Conservation (phyloP, 2,113 vertebrate genomes). For the Oreochromis tanganicae region DNA sequence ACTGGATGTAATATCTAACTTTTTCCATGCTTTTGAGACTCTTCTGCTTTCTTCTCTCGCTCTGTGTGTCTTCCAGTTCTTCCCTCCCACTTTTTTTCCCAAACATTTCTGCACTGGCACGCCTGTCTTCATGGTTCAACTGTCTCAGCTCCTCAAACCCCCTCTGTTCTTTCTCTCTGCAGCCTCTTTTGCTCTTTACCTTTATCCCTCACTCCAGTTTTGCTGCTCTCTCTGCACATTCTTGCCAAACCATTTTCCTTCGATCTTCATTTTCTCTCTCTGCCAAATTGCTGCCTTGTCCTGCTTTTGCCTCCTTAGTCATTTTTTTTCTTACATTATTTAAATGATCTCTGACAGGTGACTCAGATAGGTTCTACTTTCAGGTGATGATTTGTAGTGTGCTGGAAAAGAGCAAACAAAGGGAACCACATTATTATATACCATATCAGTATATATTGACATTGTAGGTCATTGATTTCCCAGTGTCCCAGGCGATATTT, state of each 20-base stretch:
- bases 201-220: slow-evolving; percentile 18
- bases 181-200: slow-evolving; percentile 2
- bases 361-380: slow-evolving; percentile 30
- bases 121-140: slow-evolving; percentile 41
- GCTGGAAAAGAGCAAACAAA: neutral
- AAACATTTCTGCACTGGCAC: slow-evolving; percentile 2
- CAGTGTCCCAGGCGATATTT: neutral
- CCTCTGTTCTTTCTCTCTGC: neutral
- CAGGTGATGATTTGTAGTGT: neutral
- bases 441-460: neutral
- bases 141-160: slow-evolving; percentile 21
- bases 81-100: neutral
- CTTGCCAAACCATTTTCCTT: slow-evolving; percentile 53
- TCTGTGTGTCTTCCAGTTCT: slow-evolving; percentile 1
- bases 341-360: slow-evolving; percentile 57
- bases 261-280: slow-evolving; percentile 51
- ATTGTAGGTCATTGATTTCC: neutral
- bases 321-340: slow-evolving; percentile 63
- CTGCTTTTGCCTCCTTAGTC: slow-evolving; percentile 33
- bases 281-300: slow-evolving; percentile 52
- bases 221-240: slow-evolving; percentile 15
- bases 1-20: neutral
- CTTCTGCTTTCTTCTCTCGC: neutral
- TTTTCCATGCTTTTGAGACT: neutral
- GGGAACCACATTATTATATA: neutral